Evolutionary conservation across 1,140 invertebrate species (phyloP), one percentile per base, ranked within the genome.

Genomic region (Anoplophora glabripennis): DNA sequence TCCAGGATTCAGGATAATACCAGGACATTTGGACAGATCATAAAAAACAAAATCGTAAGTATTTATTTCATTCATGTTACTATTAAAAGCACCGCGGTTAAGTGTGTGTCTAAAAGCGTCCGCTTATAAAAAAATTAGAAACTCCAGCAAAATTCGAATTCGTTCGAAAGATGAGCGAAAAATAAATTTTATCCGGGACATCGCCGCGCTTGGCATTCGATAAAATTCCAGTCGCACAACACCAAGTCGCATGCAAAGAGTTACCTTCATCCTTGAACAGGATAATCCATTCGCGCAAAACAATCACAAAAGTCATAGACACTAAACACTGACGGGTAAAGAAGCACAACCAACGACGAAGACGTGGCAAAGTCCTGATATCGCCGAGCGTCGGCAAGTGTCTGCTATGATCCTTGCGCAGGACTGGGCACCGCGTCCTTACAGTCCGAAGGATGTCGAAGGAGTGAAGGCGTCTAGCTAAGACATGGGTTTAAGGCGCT

Each of bases 401-500:
- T 49, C 10, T 14, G 35, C 21, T 40, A 35, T 52, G 11, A 14
- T 49, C 17, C 62, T 59, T 61, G 68, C 66, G 64, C 70, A 71
- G 68, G 64, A 64, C 63, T 65, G 55, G 49, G 45, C 62, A 63
- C 48, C 47, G 54, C 62, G 68, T 73, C 72, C 72, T 72, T 69
- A 71, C 72, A 48, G 66, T 49, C 68, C 73, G 69, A 72, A 72
- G 71, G 72, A 73, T 71, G 65, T 63, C 69, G 65, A 63, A 69
- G 61, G 62, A 70, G 68, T 70, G 70, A 73, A 70, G 72, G 63
- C 63, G 68, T 62, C 68, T 65, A 68, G 69, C 69, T 75, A 75
- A 75, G 73, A 75, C 72, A 66, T 66, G 68, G 67, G 69, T 67
- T 71, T 71, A 74, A 74, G 72, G 72, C 67, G 71, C 65, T 74